Conservation (phyloP, 2,113 vertebrate genomes). For the Epinephelus cyanopodus region DNA sequence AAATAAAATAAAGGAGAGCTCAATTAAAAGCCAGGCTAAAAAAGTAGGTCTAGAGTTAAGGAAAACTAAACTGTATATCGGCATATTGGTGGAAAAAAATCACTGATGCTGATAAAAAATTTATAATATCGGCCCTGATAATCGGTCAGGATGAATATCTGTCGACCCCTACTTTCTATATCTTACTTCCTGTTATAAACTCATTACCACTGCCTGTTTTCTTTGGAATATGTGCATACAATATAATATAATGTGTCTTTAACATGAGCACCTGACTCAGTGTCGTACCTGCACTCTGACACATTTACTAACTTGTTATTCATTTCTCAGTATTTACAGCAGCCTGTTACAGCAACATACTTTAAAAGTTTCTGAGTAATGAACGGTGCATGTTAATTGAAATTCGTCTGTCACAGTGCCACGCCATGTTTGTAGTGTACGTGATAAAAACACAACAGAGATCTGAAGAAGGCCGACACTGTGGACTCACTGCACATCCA, state of each 20-base stretch:
- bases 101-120: too few relatives aligned
- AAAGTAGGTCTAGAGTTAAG: too few relatives aligned
- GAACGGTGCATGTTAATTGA: neutral
- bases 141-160: too few relatives aligned
- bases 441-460: slow-evolving; percentile 5
- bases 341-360: neutral
- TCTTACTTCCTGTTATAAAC: neutral
- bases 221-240: rapidly evolving
- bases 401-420: neutral
- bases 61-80: too few relatives aligned
- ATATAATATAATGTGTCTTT: too few relatives aligned
- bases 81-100: too few relatives aligned
- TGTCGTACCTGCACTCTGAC: neutral
- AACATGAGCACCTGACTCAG: too few relatives aligned
- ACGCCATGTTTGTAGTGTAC: neutral
- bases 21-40: too few relatives aligned
- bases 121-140: too few relatives aligned
- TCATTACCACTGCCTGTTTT: neutral
- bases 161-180: too few relatives aligned
- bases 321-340: neutral
- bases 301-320: neutral
- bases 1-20: too few relatives aligned
- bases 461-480: neutral
- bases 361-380: neutral
- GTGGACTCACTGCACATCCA: neutral